Base-by-base conservation (phyloP, 2,888 invertebrate species). In the Agelastica alni region DNA sequence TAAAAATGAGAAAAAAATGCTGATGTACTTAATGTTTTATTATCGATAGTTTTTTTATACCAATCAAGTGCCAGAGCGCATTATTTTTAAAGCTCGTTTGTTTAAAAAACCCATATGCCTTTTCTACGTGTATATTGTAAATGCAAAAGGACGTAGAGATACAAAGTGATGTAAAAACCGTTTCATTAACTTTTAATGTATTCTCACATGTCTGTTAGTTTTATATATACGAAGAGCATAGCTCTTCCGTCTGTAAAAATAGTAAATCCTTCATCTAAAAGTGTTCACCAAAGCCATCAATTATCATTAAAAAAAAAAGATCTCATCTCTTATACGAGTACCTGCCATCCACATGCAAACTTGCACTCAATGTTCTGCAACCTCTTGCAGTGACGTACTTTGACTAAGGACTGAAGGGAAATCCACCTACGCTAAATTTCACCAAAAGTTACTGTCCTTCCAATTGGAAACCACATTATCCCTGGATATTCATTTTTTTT, bases 311-410 rank as follows among this genome's bases (percentile, higher is more conserved):
- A 48, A 48, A 49, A 28, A n/a, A n/a, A n/a, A n/a, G n/a, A n/a
- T n/a, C n/a, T n/a, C n/a, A n/a, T 32, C 49, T 49, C 49, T 49
- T 49, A 31, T 45, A 26, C 26, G 6, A 26, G n/a, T 39, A 49
- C 41, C 49, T 49, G 49, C 49, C 49, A 49, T 49, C 41, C 49
- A 49, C 49, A 49, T 49, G 41, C 49, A 49, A 49, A 49, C 49
- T 41, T 49, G 39, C 39, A 49, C 49, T 49, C 49, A 49, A 32
- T 32, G 49, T 49, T 49, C 49, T 49, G 49, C 49, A 42, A 49
- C 14, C 22, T 49, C 22, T 14, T 7, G 22, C 49, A 49, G 41
- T 28, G 49, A 22, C 39, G 47, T 28, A 12, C 12, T 17, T 2
- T 37, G 4, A 14, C 2, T 1, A 26, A n/a, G n/a, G n/a, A n/a